phyloP scores from a whole-genome alignment of 2,113 vertebrate genomes.

The Zapus hudsonius region DNA sequence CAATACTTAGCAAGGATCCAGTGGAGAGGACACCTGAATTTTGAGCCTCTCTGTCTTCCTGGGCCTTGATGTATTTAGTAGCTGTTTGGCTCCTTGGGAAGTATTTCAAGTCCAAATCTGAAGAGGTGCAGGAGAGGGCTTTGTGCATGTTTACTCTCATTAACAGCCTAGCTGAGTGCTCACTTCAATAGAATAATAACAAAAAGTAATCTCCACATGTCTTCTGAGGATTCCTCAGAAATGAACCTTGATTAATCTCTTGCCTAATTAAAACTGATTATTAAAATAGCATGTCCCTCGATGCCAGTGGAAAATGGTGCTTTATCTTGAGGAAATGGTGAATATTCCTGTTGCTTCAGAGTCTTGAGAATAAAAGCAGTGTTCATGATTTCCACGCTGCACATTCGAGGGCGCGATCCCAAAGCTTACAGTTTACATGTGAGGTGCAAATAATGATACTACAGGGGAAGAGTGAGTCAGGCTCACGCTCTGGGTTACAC shows the following conservation, averaged over 20 bases:
- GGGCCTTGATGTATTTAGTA: not conserved
- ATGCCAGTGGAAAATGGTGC: slow-evolving; percentile 61
- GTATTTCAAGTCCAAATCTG: slow-evolving; percentile 61
- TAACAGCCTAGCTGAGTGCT: slow-evolving; percentile 68
- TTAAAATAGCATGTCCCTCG: slow-evolving; percentile 76
- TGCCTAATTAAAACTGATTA: slow-evolving; percentile 81
- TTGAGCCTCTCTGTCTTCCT: not conserved
- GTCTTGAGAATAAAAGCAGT: slow-evolving; percentile 48
- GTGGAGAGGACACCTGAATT: not conserved
- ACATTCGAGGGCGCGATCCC: not conserved
- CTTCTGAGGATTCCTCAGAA: slow-evolving; percentile 76
- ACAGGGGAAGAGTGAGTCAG: not conserved
- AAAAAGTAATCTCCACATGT: slow-evolving; percentile 65
- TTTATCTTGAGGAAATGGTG: slow-evolving; percentile 64
- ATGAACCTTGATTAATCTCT: slow-evolving; percentile 76
- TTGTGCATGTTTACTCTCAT: slow-evolving; percentile 68
- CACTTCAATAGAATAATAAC: slow-evolving; percentile 71
- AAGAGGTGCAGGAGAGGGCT: slow-evolving; percentile 72
- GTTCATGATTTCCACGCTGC: slow-evolving; percentile 38
- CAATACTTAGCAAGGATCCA: not conserved
- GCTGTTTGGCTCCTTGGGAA: not conserved
- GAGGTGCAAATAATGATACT: not conserved
- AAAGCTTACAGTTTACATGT: not conserved
- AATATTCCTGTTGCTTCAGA: slow-evolving; percentile 60
- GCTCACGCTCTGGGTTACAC: not conserved